phyloP scores from a whole-genome alignment of 2,888 invertebrate genomes.

The Agriopis aurantiaria region DNA sequence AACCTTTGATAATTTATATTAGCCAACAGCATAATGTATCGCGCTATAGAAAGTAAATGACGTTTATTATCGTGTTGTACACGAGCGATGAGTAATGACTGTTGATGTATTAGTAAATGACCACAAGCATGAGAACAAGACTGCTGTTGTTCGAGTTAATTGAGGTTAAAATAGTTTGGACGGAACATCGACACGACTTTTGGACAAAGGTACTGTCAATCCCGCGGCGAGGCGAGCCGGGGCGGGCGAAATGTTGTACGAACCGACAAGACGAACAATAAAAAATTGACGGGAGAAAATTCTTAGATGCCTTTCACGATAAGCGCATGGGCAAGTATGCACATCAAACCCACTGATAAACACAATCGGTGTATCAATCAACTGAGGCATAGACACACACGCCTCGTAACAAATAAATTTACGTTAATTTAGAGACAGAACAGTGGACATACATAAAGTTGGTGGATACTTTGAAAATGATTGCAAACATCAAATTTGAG shows the following conservation, averaged over 20 bases:
- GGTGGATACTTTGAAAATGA: not conserved
- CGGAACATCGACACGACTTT: constrained; percentile 70
- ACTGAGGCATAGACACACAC: constrained; percentile 32
- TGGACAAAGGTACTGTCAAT: constrained; percentile 75
- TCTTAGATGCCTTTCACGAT: constrained; percentile 59
- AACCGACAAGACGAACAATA: constrained; percentile 62
- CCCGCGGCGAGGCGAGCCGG: constrained; percentile 45
- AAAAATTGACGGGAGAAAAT: constrained; percentile 68
- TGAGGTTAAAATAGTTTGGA: constrained; percentile 73
- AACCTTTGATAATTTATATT: constrained; percentile 47
- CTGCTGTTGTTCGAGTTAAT: constrained; percentile 71
- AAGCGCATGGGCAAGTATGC: constrained; percentile 51
- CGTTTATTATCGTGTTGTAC: constrained; percentile 64
- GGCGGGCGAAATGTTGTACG: constrained; percentile 54
- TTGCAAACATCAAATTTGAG: constrained; percentile 5
- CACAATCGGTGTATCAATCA: constrained; percentile 52
- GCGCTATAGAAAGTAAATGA: constrained; percentile 73
- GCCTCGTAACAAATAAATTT: constrained; percentile 12
- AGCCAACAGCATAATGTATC: constrained; percentile 62
- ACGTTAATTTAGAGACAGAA: not conserved
- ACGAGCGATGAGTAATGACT: constrained; percentile 74
- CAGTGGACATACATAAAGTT: not conserved
- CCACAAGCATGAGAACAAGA: constrained; percentile 72
- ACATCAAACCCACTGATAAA: constrained; percentile 42
- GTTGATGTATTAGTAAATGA: constrained; percentile 73